These are phyloP conservation scores for Probosciger aterrimus DNA, from an alignment of 2,113 vertebrate genomes.

Conservation along the genomic window DNA sequence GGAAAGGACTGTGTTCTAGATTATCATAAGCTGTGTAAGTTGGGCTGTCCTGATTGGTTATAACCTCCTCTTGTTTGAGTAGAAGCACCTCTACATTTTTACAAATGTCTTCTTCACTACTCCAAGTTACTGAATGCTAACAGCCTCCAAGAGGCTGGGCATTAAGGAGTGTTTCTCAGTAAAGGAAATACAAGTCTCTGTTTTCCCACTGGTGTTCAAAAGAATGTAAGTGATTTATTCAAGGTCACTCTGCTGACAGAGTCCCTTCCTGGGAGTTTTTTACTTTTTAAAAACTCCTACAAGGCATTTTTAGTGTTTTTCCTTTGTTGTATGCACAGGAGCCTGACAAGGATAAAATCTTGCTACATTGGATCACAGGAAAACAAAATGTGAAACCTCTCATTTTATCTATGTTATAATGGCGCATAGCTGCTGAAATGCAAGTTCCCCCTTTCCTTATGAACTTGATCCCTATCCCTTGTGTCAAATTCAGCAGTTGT, in stretches of 20 bases:
- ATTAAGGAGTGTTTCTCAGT: neutral
- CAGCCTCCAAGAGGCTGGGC: neutral
- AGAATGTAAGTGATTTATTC: neutral
- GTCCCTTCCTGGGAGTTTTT: neutral
- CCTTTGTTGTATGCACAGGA: fast-evolving
- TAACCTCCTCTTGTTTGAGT: neutral
- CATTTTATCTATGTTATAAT: neutral
- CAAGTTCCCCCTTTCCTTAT: neutral
- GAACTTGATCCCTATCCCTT: neutral
- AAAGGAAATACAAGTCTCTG: neutral
- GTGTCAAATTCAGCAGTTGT: neutral
- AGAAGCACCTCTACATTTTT: neutral
- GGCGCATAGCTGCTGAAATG: neutral
- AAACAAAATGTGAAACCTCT: neutral
- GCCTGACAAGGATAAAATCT: neutral
- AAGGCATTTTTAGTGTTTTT: neutral
- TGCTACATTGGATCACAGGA: neutral
- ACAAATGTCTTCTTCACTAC: neutral
- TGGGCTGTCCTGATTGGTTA: neutral
- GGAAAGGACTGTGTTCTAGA: neutral
- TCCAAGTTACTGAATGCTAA: neutral
- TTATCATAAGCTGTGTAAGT: neutral
- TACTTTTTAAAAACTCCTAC: neutral
- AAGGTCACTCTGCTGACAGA: neutral
- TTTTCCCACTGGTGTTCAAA: neutral